Evolutionary conservation across 2,113 vertebrate genomes (phyloP), one percentile per base, ranked within the genome.

Genomic region (Myiagra hebetior): DNA sequence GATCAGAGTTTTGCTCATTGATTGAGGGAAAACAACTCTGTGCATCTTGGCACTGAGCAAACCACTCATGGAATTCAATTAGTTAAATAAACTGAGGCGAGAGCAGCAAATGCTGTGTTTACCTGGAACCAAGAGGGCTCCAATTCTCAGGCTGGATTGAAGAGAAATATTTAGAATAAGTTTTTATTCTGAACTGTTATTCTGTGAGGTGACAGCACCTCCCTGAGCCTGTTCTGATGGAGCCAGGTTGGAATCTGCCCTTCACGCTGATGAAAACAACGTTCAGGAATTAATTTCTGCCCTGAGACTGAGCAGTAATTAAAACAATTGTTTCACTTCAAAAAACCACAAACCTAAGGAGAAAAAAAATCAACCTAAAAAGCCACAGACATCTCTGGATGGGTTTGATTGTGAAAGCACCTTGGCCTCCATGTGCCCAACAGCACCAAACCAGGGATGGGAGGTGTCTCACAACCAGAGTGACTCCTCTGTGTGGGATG

Each of bases 371-470:
- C 4, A 18, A 0, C 2, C 13, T 14, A 28, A n/a, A 31, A 90
- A 63, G 4, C 37, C 79, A n/a, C 10, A 83, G 22, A 44, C 13
- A 42, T 15, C 76, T 57, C 33, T 92, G 57, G 21, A 41, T 59
- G 39, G 27, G 39, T 57, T 72, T 87, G 59, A n/a, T 39, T 73
- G 35, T 64, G 69, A 13, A 46, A 55, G 9, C 35, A 12, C 9
- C 37, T 50, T 23, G 50, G 73, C 72, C 46, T 91, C 15, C 35
- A 57, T 6, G 22, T 41, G 49, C 65, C 47, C 47, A n/a, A n/a
- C 3, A 19, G 15, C 44, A 77, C 1, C 23, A 30, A 62, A 27
- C 13, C 26, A n/a, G 0, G 17, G 8, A 5, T 0, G 14, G 10
- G 26, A 22, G 31, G 2, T 3, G 70, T 15, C 52, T 64, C 62